phyloP scores from a whole-genome alignment of 37 sponge, comb jelly and placozoan species.

The Mnemiopsis leidyi region DNA sequence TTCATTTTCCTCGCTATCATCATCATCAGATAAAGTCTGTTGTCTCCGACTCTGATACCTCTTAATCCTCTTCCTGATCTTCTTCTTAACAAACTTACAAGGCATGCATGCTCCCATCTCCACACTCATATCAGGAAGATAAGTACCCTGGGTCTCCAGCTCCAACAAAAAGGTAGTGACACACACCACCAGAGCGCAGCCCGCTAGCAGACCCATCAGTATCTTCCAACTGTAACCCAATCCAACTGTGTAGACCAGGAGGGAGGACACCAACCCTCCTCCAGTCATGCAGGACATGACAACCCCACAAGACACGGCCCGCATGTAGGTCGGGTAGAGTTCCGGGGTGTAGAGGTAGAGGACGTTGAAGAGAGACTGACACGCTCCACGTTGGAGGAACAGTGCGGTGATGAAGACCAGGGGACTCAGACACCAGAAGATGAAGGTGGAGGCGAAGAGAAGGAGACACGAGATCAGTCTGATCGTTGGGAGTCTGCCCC shows the following conservation, averaged over 20 bases:
- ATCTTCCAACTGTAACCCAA: conserved; percentile 20
- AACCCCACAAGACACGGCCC: conserved; percentile 10
- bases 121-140: background rate
- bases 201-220: background rate
- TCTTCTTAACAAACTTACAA: conserved; percentile 12
- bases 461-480: background rate
- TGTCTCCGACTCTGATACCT: background rate
- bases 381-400: background rate
- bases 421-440: background rate
- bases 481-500: background rate
- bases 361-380: conserved; percentile 13
- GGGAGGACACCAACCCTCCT: conserved; percentile 2
- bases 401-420: background rate
- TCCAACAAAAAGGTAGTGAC: conserved; percentile 13
- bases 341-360: conserved; percentile 36
- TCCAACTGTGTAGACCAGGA: conserved; percentile 6
- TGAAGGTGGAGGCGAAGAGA: background rate
- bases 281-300: background rate
- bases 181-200: background rate
- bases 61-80: background rate
- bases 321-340: conserved; percentile 21
- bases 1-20: background rate
- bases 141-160: background rate
- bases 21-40: background rate
- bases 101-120: background rate